A percentile compares a stretch with the other conserved stretches of the same genome.
Evolutionary conservation across 35 echinoderm and acorn worm species (phyloP).

Genomic region (Hemicentrotus pulcherrimus): DNA sequence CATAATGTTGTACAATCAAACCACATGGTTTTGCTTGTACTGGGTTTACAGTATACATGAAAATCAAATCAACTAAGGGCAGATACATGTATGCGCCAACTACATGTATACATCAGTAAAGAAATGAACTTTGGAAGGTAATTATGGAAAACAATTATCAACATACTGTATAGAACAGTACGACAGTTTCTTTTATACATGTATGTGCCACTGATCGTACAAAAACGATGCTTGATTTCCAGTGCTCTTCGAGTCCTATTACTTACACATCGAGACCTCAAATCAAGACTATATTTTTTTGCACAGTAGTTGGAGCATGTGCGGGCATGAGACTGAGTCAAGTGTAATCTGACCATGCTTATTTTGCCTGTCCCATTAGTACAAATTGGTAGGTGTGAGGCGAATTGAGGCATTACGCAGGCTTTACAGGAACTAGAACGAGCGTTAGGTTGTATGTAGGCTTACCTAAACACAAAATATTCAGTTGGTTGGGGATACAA

Average conservation of each 20-base stretch:
- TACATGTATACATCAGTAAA: too few relatives aligned
- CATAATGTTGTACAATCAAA: too few relatives aligned
- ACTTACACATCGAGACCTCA: neutral
- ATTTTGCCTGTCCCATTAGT: conserved; percentile 46
- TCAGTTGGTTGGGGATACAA: neutral
- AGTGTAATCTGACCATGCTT: conserved; percentile 18
- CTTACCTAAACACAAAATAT: neutral
- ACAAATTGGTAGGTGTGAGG: conserved; percentile 45
- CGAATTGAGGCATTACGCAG: neutral
- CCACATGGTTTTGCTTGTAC: too few relatives aligned
- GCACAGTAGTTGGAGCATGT: neutral
- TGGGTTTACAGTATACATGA: too few relatives aligned
- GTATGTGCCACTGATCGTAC: too few relatives aligned
- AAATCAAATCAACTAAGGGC: too few relatives aligned
- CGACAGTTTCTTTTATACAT: too few relatives aligned
- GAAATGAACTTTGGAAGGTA: too few relatives aligned
- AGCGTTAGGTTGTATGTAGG: neutral
- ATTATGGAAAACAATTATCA: too few relatives aligned
- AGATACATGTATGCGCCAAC: too few relatives aligned
- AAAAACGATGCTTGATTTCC: too few relatives aligned
- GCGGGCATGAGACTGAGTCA: neutral
- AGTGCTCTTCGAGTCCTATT: neutral
- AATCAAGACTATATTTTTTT: neutral
- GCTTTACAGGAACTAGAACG: neutral
- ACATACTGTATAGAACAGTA: too few relatives aligned